Evolutionary conservation across 2,797 vertebrate genomes (phyloP).

Genomic region (Pipistrellus pygmaeus): DNA sequence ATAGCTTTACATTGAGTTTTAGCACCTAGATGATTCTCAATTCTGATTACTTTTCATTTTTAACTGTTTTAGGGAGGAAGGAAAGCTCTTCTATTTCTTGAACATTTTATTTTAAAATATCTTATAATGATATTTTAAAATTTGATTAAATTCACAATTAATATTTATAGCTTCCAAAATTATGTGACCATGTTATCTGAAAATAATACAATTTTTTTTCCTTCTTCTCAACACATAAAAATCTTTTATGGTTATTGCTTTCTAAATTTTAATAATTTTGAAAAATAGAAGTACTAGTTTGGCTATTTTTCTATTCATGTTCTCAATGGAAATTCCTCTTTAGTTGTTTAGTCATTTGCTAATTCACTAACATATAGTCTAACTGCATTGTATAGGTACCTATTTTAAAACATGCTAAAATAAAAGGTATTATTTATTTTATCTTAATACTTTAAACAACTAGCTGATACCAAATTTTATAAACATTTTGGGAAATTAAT

Average conservation of each 20-base stretch:
- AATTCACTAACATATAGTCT: background rate
- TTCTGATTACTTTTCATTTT: background rate
- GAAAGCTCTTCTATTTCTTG: background rate
- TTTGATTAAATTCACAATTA: conserved; percentile 16
- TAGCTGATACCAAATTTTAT: background rate
- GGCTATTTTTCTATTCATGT: background rate
- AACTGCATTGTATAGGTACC: background rate
- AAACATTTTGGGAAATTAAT: background rate
- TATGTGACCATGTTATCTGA: background rate
- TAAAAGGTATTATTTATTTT: background rate
- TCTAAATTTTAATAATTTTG: background rate
- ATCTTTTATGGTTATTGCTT: background rate
- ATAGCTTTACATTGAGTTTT: conserved; percentile 18
- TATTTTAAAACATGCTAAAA: background rate
- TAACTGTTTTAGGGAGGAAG: background rate
- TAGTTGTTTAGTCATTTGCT: background rate
- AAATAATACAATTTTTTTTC: background rate
- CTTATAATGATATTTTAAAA: background rate
- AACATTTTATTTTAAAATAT: background rate
- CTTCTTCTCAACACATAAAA: background rate
- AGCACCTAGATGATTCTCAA: background rate
- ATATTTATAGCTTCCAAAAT: background rate
- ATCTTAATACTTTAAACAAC: conserved; percentile 17
- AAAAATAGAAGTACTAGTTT: background rate
- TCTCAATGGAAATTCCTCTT: background rate